Percentiles rank a stretch among this genome's conserved stretches.
These are phyloP conservation scores for Cheiracanthium punctorium DNA, from an alignment of 2,888 invertebrate genomes.

Conservation along the genomic window DNA sequence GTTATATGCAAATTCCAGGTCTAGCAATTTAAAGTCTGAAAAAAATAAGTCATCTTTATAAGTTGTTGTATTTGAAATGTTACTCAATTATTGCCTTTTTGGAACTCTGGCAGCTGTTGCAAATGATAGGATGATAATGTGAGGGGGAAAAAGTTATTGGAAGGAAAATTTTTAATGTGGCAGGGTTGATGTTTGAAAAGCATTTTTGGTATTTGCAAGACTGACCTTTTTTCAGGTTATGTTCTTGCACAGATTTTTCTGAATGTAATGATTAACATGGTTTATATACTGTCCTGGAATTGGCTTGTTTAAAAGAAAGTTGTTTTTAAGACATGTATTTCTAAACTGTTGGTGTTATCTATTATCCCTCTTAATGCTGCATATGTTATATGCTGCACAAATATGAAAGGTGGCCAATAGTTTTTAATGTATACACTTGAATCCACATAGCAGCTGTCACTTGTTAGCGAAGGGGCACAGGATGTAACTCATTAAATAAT, in stretches of 20 bases:
- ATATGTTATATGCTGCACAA: conserved; percentile 11
- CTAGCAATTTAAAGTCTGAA: conserved; percentile 57
- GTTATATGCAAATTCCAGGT: conserved; percentile 83
- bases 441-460: conserved; percentile 61
- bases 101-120: conserved; percentile 64
- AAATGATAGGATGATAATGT: conserved; percentile 25
- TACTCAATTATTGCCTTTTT: conserved; percentile 61
- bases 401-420: conserved; percentile 8
- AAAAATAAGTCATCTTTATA: neutral
- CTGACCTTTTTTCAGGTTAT: neutral
- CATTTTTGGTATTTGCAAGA: conserved; percentile 28
- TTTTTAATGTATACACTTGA: conserved; percentile 24
- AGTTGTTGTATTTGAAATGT: conserved; percentile 67
- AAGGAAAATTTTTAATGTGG: conserved; percentile 29
- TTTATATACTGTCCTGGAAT: conserved; percentile 18
- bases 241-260: conserved; percentile 9
- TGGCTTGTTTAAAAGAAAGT: conserved; percentile 34
- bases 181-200: conserved; percentile 35
- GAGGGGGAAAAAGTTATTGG: conserved; percentile 20
- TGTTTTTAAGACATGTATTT: conserved; percentile 46
- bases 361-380: neutral
- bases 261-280: conserved; percentile 21
- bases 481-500: conserved; percentile 28
- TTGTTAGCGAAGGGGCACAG: conserved; percentile 61
- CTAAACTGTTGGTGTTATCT: conserved; percentile 45